phyloP scores from a whole-genome alignment of 2,888 invertebrate genomes.

The Drosophila picticornis region DNA sequence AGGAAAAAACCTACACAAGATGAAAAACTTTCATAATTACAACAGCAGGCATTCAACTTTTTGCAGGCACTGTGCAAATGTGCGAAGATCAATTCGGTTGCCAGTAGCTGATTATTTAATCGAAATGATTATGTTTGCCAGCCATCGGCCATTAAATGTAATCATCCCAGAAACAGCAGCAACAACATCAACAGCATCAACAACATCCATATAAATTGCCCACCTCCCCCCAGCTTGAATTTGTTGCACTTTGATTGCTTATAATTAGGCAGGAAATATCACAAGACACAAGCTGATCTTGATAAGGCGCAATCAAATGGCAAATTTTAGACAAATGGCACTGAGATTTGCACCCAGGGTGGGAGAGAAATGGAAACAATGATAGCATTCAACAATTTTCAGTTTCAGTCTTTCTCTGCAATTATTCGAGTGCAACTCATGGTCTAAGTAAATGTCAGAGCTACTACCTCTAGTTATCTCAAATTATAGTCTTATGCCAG shows the following conservation, averaged over 20 bases:
- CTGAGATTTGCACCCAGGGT: constrained; percentile 19
- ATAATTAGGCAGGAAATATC: constrained; percentile 69
- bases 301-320: constrained; percentile 51
- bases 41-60: constrained; percentile 61
- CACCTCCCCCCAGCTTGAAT: constrained; percentile 18
- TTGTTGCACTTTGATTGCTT: constrained; percentile 61
- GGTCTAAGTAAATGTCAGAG: not conserved
- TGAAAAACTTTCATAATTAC: constrained; percentile 76
- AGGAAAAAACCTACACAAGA: constrained; percentile 15
- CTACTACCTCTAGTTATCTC: not conserved
- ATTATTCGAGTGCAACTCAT: not conserved
- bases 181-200: constrained; percentile 30
- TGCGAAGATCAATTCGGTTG: constrained; percentile 57
- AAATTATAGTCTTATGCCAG: constrained; percentile 12
- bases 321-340: constrained; percentile 34
- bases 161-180: constrained; percentile 59
- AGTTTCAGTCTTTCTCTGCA: not conserved
- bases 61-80: constrained; percentile 66
- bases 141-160: constrained; percentile 65
- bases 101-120: constrained; percentile 75
- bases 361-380: constrained; percentile 21
- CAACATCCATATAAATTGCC: constrained; percentile 10
- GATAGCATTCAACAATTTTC: constrained; percentile 9
- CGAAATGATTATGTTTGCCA: constrained; percentile 76
- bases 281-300: constrained; percentile 36